Percentiles rank a stretch among this genome's conserved stretches.
Evolutionary conservation across 53 echinoderm and acorn worm species (phyloP).

Genomic region (Echinarachnius parma): DNA sequence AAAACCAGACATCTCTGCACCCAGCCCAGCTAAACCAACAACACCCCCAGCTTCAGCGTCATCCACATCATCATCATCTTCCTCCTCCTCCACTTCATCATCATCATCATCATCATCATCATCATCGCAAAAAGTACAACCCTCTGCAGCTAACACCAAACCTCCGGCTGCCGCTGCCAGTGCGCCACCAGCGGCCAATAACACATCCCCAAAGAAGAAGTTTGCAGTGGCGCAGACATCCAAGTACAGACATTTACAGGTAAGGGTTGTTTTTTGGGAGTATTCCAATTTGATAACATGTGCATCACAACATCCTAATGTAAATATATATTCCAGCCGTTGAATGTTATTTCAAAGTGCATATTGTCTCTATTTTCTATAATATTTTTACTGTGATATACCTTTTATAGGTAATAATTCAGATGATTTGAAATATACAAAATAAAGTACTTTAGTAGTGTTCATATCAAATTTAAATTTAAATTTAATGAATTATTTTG

Average conservation of each 20-base stretch:
- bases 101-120: neutral
- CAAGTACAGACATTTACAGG: conserved; percentile 85
- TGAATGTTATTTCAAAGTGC: neutral
- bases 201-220: conserved; percentile 55
- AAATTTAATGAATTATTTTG: no score
- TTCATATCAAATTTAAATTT: no score
- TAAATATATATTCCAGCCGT: no score
- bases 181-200: neutral
- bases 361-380: no score
- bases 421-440: no score
- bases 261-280: no score
- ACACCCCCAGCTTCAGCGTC: neutral
- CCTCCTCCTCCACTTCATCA: neutral
- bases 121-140: no score
- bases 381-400: no score
- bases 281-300: no score
- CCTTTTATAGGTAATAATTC: no score
- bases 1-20: conserved; percentile 1
- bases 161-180: conserved; percentile 2
- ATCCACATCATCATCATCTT: neutral
- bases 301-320: no score
- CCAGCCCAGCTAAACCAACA: neutral
- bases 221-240: conserved; percentile 65
- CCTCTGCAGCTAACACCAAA: conserved; percentile 1
- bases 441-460: no score